Base-by-base conservation (phyloP, 92 coral and sea anemone genomes). In the Blastomussa wellsi region DNA sequence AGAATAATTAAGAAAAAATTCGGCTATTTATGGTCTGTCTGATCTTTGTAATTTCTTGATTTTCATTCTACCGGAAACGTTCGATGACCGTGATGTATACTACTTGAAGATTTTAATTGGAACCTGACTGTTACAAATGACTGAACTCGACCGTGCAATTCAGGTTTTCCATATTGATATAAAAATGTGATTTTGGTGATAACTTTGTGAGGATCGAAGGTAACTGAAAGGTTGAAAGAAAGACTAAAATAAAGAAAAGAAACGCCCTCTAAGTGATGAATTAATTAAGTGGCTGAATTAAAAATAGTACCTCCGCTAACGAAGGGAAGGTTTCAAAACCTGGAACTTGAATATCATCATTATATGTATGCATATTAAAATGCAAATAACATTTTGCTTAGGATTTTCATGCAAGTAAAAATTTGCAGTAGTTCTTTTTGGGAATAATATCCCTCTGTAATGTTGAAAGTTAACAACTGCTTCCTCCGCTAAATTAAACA, bases 391-490 rank as follows among this genome's bases (percentile, higher is more conserved):
- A 44, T 44, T 8, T 44, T 44, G 12, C 49, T 44, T 10, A 44
- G 8, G 49, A 44, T 3, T 44, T 8, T 44, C 11, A 39, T 39
- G 44, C 3, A 39, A 39, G 44, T 39, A 3, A 3, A 39, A 39
- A 39, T 39, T 39, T 7, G 44, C 49, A 44, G 49, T 8, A 44
- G 52, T 20, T 41, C 77, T 44, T 39, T 41, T 42, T 73, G 2
- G 0, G 32, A 73, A 39, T 24, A 26, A 59, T 59, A 8, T n/a
- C 8, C 31, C 11, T 24, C 35, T 81, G 85, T 35, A 29, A 65
- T 42, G 14, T 79, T 42, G 32, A 77, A 55, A 77, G 3, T 9
- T 35, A 77, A 26, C 59, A 64, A 38, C n/a, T 37, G 83, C 72
- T 59, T 79, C 55, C 72, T 79, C 38, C 24, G 38, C 16, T n/a